Evolutionary conservation across 30 jellyfish, hydroid and myxozoan genomes (phyloP), one percentile per base, ranked within the genome.

Genomic region (Cassiopea andromeda): DNA sequence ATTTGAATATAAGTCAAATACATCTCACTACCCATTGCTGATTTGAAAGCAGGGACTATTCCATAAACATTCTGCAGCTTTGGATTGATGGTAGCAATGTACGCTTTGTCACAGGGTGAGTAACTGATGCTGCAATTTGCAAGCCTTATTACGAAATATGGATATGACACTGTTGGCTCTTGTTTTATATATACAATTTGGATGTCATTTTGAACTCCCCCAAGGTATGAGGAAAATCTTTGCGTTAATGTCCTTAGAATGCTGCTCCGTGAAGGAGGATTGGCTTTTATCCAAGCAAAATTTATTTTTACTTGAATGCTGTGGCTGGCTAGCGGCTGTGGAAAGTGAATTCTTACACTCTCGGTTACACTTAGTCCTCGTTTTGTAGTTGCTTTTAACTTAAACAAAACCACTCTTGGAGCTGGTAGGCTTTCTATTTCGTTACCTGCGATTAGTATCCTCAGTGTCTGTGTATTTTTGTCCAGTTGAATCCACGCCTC

Each of bases 331-430:
- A 78, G 93, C 38, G 38, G 78, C 17, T 59, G 46, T 13, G 84
- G 50, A 2, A 95, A 48, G 60, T 67, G 87, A 45, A 95, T 46
- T 58, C 79, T 74, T 10, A 95, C 82, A 73, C 83, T 69, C 48
- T 92, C 95, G 0, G 97, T 67, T 14, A 83, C 92, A 44, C 68
- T 66, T 54, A 89, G 38, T 13, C 98, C 99, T 17, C 99, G 90
- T 54, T 95, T 95, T 27, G 90, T 75, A 2, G 99, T 83, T 14
- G 99, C 99, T 43, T 68, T 91, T 8, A 95, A 81, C 46, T 8
- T 69, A 69, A 46, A 94, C 2, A 87, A n/a, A 14, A 67, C n/a
- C 44, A 74, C 44, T 9, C 74, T 70, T 7, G 98, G 94, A 46
- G 74, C 16, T n/a, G 71, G 59, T 1, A 44, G 57, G 5, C 38